Evolutionary conservation across 2,797 vertebrate genomes (phyloP), one percentile per base, ranked within the genome.

Genomic region (Gallirallus australis): DNA sequence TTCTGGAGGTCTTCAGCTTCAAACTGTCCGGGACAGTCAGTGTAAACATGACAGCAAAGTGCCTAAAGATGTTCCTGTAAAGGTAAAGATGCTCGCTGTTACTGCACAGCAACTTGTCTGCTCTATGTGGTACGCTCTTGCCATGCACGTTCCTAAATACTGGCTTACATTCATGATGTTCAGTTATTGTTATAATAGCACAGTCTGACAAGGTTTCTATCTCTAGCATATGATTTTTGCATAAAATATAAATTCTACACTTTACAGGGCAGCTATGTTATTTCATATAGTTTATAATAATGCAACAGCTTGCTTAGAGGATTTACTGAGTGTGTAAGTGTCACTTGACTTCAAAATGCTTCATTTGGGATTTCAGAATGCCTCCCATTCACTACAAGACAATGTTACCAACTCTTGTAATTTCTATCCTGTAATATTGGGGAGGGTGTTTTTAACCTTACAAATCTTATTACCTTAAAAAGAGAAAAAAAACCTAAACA

Each of bases 1-100:
- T 82, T 89, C 88, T 94, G 45, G 48, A 79, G 42, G 24, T 78
- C 70, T 90, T 81, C 24, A 35, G 52, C 86, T 91, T 86, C 65
- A 75, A 71, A 35, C 31, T 50, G 53, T 7, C 54, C 45, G 72
- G 60, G n/a, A 63, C 33, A 81, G 24, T 66, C 27, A 24, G 35
- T 64, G 64, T 37, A 83, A 85, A 61, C 20, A 35, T 24, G 35
- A 79, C 2, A 89, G 75, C 64, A 48, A 96, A 94, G 91, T 94
- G 88, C 90, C 91, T 96, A 71, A 65, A 69, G 45, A 68, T 61
- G 30, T 80, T 76, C 84, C 56, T 69, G 39, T 70, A 54, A 63
- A 75, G 27, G 54, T 70, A 8, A 64, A 82, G 64, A 57, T 70
- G 65, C 53, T 89, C 31, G 37, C 37, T 64, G 37, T 68, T 71